Conservation (phyloP, 2,113 vertebrate genomes). For the Rhombomys opimus region DNA sequence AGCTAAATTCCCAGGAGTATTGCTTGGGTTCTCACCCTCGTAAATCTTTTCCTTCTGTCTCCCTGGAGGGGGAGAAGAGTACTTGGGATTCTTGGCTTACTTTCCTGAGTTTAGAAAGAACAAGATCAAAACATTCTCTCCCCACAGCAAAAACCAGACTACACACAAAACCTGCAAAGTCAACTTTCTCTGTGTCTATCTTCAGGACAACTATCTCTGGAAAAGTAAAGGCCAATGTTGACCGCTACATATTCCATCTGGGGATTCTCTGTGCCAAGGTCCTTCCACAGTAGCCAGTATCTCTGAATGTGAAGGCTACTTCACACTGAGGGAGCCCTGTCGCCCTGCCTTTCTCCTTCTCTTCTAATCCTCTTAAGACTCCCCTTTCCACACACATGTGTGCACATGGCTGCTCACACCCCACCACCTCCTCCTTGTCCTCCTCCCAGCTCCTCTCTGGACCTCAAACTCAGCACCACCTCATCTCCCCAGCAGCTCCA, state of each 20-base stretch:
- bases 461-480: background rate
- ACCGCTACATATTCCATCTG: constrained; percentile 18
- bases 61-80: constrained; percentile 62
- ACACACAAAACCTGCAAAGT: constrained; percentile 11
- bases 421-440: background rate
- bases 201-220: no score
- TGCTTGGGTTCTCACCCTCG: constrained; percentile 71
- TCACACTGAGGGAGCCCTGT: background rate
- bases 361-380: background rate
- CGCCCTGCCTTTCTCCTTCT: no score
- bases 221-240: constrained; percentile 10
- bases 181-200: no score
- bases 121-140: constrained; percentile 60
- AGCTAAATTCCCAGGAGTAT: constrained; percentile 70
- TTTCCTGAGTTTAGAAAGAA: constrained; percentile 59
- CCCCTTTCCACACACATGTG: background rate
- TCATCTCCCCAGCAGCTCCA: constrained; percentile 52
- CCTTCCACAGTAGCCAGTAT: background rate
- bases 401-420: no score
- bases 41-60: constrained; percentile 68
- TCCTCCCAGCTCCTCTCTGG: background rate
- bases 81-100: constrained; percentile 72
- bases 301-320: background rate
- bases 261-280: background rate
- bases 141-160: constrained; percentile 43